A percentile compares a stretch with the other conserved stretches of the same genome.
These are phyloP conservation scores for Seira ritae DNA, from an alignment of 2,888 invertebrate genomes.

Conservation along the genomic window DNA sequence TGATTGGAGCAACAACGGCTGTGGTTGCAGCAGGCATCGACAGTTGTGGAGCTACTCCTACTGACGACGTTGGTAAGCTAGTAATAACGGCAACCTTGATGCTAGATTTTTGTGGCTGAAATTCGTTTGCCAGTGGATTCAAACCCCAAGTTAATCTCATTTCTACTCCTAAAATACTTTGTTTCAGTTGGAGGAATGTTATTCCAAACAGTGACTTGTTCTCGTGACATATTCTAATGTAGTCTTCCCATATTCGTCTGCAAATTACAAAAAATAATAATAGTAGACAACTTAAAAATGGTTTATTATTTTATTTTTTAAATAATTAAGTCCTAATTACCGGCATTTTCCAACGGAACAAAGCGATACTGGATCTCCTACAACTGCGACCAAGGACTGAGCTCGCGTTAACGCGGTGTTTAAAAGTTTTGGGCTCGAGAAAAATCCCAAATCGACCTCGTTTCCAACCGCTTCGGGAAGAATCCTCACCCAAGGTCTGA, in stretches of 20 bases:
- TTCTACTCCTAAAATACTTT: constrained; percentile 85
- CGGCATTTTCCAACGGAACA: constrained; percentile 87
- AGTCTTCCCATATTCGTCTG: constrained; percentile 87
- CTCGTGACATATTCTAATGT: constrained; percentile 84
- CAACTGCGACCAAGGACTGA: constrained; percentile 88
- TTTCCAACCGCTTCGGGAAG: constrained; percentile 76
- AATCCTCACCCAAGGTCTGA: constrained; percentile 82
- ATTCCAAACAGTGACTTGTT: constrained; percentile 85
- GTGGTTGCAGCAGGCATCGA: no score
- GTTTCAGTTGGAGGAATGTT: constrained; percentile 82
- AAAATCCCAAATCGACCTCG: constrained; percentile 86
- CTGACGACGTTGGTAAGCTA: no score
- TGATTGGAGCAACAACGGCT: no score
- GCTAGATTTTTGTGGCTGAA: constrained; percentile 37
- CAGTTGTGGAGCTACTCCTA: no score
- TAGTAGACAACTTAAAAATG: neutral
- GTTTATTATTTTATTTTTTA: constrained; percentile 27
- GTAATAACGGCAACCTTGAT: neutral
- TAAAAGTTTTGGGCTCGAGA: constrained; percentile 87
- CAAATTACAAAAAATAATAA: constrained; percentile 48
- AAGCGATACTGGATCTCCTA: constrained; percentile 89
- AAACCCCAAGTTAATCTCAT: constrained; percentile 85
- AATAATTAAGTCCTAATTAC: constrained; percentile 74
- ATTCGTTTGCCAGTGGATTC: constrained; percentile 83
- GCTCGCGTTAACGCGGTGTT: constrained; percentile 91